Percentiles rank a stretch among this genome's conserved stretches.
Evolutionary conservation across 2,113 vertebrate species (phyloP).

Genomic region (Aptenodytes patagonicus): DNA sequence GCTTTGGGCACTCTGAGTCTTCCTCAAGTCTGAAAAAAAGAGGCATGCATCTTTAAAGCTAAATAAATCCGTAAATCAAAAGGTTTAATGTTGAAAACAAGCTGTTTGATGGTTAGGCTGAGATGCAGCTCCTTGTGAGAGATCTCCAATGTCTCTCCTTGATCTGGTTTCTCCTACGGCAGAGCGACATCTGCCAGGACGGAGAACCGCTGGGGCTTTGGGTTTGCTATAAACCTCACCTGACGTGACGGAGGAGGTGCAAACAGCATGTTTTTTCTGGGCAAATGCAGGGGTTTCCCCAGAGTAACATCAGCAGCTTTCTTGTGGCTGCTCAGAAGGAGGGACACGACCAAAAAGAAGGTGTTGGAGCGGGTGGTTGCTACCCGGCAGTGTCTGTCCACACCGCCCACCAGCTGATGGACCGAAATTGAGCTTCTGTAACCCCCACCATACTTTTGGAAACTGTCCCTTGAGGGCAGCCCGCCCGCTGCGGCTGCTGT

Average conservation of each 20-base stretch:
- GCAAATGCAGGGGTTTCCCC: neutral
- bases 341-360: neutral
- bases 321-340: neutral
- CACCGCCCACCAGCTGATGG: rapidly evolving
- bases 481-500: neutral
- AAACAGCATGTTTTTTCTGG: neutral
- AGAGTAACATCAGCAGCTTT: neutral
- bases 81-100: neutral
- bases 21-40: neutral
- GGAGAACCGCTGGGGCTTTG: neutral
- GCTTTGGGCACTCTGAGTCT: neutral
- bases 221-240: neutral
- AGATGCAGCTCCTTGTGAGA: neutral
- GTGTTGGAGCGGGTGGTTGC: rapidly evolving
- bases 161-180: neutral
- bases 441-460: neutral
- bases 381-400: neutral
- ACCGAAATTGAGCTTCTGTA: neutral
- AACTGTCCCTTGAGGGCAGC: neutral
- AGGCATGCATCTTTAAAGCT: neutral
- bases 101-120: neutral
- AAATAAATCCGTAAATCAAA: neutral
- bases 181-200: neutral
- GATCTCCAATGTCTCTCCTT: neutral
- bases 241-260: neutral